Evolutionary conservation across 92 coral and sea anemone genomes (phyloP), one percentile per base, ranked within the genome.

Genomic region (Meandrina meandrites): DNA sequence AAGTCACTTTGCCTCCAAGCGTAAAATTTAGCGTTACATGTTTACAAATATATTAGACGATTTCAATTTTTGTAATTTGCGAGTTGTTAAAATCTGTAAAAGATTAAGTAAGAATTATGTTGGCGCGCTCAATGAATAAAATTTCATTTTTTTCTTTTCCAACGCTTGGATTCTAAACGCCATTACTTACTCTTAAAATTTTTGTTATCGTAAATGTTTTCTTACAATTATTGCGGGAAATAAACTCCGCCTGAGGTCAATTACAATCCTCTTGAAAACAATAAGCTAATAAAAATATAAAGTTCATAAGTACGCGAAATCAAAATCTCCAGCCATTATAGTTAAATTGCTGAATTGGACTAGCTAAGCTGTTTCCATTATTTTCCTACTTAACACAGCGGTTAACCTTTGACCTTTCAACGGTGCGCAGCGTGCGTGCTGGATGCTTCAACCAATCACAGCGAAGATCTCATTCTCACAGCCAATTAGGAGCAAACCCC

Each of bases 21-120:
- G 51, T 36, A 36, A 36, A 34, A 24, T 40, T 73, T 3, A 73
- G 51, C 74, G 11, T 18, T 28, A 81, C n/a, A 67, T 3, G 45
- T n/a, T 40, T 14, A 30, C 53, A 82, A 82, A 82, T 68, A 69
- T 81, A 81, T 68, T 81, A 68, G 62, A 42, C 22, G 79, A 64
- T 32, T 71, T 50, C 51, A 51, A 28, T 15, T 73, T 84, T 75
- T 9, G 67, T 22, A 37, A 73, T 37, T 22, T 73, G n/a, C 17
- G 53, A 37, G 40, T 35, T 8, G 80, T 73, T 74, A 73, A 84
- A 84, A 83, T 56, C 47, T 84, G 80, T 56, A 57, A 57, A 9
- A 51, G 40, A 56, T 56, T 31, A 56, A 16, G 51, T 56, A 54
- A 84, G 77, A 84, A 82, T 71, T 36, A 24, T 10, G 45, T 17